Percentiles rank a stretch among this genome's conserved stretches.
Evolutionary conservation across 2,797 vertebrate species (phyloP).

Genomic region (Pseudochirops corinnae): DNA sequence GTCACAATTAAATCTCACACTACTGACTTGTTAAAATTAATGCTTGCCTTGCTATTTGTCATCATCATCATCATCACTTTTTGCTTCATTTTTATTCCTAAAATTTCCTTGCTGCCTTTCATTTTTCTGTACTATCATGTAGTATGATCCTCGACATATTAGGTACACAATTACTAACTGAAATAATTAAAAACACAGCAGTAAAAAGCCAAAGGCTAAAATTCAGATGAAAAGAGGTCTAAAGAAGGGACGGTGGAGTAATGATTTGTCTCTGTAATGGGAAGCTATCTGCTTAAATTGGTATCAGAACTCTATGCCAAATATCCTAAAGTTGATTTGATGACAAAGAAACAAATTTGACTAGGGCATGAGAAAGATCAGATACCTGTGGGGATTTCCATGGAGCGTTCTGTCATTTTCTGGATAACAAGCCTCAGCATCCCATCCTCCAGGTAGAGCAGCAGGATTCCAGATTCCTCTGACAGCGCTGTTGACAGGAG

Average conservation of each 20-base stretch:
- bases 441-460: conserved; percentile 90
- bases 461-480: conserved; percentile 88
- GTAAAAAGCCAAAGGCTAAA: neutral
- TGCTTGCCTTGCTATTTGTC: neutral
- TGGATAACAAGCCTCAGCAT: conserved; percentile 90
- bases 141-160: neutral
- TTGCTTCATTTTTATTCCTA: neutral
- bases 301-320: neutral
- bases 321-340: neutral
- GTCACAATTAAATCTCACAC: neutral
- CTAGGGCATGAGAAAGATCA: neutral
- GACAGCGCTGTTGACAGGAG: conserved; percentile 90
- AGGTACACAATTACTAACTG: neutral
- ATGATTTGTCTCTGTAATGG: neutral
- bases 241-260: neutral
- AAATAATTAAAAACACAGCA: neutral
- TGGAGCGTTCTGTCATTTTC: conserved; percentile 84
- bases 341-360: neutral
- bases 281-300: accelerated
- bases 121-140: neutral
- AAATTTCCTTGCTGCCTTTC: neutral
- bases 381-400: conserved; percentile 91
- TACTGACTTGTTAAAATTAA: neutral
- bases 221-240: neutral
- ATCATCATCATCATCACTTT: neutral